Percentiles rank a stretch among this genome's conserved stretches.
Evolutionary conservation across 2,797 vertebrate genomes (phyloP).

Genomic region (Chelonia mydas): DNA sequence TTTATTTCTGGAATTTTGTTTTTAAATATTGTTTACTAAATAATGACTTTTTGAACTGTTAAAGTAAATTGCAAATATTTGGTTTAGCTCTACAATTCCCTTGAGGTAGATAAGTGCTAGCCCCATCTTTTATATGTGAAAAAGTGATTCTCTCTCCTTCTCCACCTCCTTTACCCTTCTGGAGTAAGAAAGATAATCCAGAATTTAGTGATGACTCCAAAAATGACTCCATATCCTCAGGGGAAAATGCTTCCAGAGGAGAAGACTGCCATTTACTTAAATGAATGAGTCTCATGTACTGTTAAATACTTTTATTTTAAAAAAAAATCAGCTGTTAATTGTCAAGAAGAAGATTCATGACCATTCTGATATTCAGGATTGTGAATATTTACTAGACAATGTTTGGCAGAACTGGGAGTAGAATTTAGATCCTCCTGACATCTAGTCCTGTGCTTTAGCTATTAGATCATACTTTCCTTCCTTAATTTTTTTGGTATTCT

Average conservation of each 20-base stretch:
- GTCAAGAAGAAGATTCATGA: not conserved
- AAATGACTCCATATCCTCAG: not conserved
- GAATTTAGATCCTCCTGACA: not conserved
- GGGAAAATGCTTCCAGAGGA: not conserved
- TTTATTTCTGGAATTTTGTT: constrained; percentile 38
- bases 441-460: not conserved
- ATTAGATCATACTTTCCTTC: constrained; percentile 30
- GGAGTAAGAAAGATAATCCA: not conserved
- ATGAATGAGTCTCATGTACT: not conserved
- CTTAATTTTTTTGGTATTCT: constrained; percentile 6
- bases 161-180: too few species aligned
- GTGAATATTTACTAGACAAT: not conserved
- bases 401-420: not conserved
- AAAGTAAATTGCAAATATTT: not conserved
- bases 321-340: not conserved
- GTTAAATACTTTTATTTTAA: not conserved
- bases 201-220: not conserved
- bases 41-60: not conserved
- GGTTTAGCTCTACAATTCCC: not conserved
- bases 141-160: too few species aligned
- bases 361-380: not conserved
- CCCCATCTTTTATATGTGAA: not conserved
- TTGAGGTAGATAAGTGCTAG: not conserved
- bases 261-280: not conserved
- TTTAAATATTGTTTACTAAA: constrained; percentile 7